A percentile compares a stretch with the other conserved stretches of the same genome.
Evolutionary conservation across 1,140 invertebrate species (phyloP).

Genomic region (Caenorhabditis briggsae): DNA sequence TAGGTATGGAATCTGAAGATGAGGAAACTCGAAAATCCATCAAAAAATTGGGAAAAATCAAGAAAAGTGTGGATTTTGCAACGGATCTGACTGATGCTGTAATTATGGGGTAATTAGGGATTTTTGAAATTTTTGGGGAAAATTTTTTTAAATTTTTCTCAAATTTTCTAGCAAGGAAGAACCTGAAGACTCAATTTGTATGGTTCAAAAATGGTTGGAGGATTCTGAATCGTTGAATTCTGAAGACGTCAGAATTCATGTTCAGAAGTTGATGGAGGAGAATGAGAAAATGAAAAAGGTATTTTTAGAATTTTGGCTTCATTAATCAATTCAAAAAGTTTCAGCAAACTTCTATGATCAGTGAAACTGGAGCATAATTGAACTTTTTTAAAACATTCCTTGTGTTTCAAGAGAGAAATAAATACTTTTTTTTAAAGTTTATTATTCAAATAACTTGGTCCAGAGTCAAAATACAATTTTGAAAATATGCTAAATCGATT

Average conservation of each 20-base stretch:
- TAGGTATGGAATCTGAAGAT: conserved; percentile 17
- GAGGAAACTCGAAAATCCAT: conserved; percentile 30
- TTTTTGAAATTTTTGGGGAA: too few species aligned
- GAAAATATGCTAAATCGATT: too few species aligned
- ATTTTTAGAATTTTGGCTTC: too few species aligned
- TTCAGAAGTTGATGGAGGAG: conserved; percentile 15
- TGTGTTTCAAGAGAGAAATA: too few species aligned
- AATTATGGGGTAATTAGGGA: background rate
- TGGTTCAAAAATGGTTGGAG: conserved; percentile 13
- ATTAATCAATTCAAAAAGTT: background rate
- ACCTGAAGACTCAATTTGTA: background rate
- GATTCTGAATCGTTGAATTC: background rate
- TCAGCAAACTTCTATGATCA: too few species aligned
- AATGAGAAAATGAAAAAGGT: conserved; percentile 32
- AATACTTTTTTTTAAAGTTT: too few species aligned
- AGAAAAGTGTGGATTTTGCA: conserved; percentile 15
- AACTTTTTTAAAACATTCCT: too few species aligned
- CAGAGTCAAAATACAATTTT: too few species aligned
- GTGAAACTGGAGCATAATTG: background rate
- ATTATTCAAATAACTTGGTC: too few species aligned
- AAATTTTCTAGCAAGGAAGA: background rate
- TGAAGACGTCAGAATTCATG: conserved; percentile 31
- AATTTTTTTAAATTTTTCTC: too few species aligned
- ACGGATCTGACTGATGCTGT: conserved; percentile 1
- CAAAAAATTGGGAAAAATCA: conserved; percentile 11